Base-by-base conservation (phyloP, 64 coral and sea anemone genomes). In the Platygyra sinensis region DNA sequence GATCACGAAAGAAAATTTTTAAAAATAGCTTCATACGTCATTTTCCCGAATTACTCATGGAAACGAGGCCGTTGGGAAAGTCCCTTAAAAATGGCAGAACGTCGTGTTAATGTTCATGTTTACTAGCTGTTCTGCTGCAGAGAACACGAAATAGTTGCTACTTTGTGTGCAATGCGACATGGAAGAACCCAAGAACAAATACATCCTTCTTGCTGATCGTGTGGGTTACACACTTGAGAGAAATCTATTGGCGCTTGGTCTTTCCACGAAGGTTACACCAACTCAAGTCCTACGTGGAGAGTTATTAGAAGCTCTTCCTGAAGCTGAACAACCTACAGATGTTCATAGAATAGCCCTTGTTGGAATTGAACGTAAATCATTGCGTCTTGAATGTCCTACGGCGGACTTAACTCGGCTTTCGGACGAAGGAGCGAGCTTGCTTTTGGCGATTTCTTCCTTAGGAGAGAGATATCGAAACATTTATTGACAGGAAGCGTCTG, bases 381-480 rank as follows among this genome's bases (percentile, higher is more conserved):
- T 90, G 27, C 32, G 67, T 65, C 24, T 93, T 64, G 72, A 83
- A 77, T 98, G 75, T 31, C 17, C 65, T 29, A 78, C 52, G 31
- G 74, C 49, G 13, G 87, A 90, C 8, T 54, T 95, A 19, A 76
- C 75, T 14, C 71, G 79, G 49, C 79, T 98, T 55, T 57, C 90
- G 11, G 28, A 77, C 28, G 86, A 94, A 67, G 93, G 95, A 80
- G 90, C 93, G 25, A 82, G 90, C 60, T 88, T 98, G 60, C 93
- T 98, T 16, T 74, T 93, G 4, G 86, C 90, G 2, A 84, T 98
- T 24, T 75, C 75, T 29, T 93, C 93, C 29, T 38, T 30, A 10
- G 59, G 62, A 2, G 77, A 78, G 51, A 90, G 96, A 67, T 78
- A 86, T 72, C 32, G n/a, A 72, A 18, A 82, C 72, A 4, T 95